Conservation (phyloP, 92 coral and sea anemone genomes). For the Scolanthus callimorphus region DNA sequence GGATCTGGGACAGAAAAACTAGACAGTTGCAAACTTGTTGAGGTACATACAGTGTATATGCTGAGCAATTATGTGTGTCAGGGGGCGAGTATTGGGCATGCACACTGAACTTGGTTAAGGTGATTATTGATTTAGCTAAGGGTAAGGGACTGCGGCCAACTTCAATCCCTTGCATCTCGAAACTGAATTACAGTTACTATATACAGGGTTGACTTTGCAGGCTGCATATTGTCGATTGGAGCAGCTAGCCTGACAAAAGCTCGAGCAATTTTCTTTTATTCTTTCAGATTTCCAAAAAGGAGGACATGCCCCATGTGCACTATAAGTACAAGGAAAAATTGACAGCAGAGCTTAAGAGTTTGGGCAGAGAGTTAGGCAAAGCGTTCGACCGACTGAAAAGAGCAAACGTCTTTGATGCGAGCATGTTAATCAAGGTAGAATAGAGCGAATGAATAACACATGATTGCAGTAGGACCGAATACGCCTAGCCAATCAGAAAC, state of each 20-base stretch:
- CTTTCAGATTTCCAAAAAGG: neutral
- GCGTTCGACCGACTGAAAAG: constrained; percentile 8
- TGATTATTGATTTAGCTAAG: too few relatives aligned
- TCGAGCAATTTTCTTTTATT: neutral
- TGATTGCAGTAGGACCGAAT: too few relatives aligned
- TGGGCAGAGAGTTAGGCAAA: constrained; percentile 7
- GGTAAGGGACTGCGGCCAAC: too few relatives aligned
- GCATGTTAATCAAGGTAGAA: constrained; percentile 27
- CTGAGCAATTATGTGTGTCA: too few relatives aligned
- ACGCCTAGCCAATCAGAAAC: too few relatives aligned
- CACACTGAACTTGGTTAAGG: too few relatives aligned
- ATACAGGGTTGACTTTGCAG: neutral
- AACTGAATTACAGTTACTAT: neutral
- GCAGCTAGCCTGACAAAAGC: neutral
- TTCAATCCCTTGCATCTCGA: neutral
- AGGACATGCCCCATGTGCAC: constrained; percentile 3
- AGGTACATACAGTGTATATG: too few relatives aligned
- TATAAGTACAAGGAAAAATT: constrained; percentile 13
- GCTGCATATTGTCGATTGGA: neutral
- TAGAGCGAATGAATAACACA: too few relatives aligned
- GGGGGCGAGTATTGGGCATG: too few relatives aligned
- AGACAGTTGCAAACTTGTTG: constrained; percentile 2
- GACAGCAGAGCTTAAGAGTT: constrained; percentile 11
- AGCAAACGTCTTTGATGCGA: constrained; percentile 11
- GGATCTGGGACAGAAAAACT: constrained; percentile 27